These are phyloP conservation scores for Papilio helenus DNA, from an alignment of 1,140 invertebrate genomes.

Conservation along the genomic window DNA sequence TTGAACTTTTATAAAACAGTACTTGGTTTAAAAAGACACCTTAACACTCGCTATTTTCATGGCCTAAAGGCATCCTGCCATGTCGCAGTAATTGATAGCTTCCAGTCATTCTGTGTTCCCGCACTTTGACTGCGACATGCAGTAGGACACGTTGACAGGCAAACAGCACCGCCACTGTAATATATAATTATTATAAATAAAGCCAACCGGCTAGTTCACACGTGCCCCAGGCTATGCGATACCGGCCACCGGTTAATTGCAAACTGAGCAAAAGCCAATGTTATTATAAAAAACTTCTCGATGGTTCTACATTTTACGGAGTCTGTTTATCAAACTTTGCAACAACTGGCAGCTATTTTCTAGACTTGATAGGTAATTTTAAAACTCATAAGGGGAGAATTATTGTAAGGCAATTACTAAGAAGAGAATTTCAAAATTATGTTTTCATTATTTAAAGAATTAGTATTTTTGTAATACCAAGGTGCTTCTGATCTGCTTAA, in stretches of 20 bases:
- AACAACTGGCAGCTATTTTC: background rate
- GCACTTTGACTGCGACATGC: slow-evolving; percentile 40
- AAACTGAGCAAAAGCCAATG: background rate
- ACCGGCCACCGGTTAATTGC: slow-evolving; percentile 32
- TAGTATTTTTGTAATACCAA: too few species aligned
- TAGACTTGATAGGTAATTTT: slow-evolving; percentile 8
- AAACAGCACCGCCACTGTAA: slow-evolving; percentile 36
- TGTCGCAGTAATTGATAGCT: slow-evolving; percentile 52
- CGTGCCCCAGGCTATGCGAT: slow-evolving; percentile 24
- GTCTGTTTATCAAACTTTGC: slow-evolving; percentile 29
- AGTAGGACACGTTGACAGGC: slow-evolving; percentile 44
- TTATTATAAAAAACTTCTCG: slow-evolving; percentile 26
- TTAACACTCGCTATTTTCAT: slow-evolving; percentile 31
- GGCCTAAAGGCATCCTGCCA: slow-evolving; percentile 32
- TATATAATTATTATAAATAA: slow-evolving; percentile 38
- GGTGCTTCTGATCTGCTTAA: too few species aligned
- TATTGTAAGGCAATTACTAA: background rate
- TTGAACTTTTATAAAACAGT: background rate
- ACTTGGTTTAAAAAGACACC: background rate
- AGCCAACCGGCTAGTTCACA: slow-evolving; percentile 29
- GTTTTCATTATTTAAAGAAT: too few species aligned
- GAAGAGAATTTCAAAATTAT: too few species aligned
- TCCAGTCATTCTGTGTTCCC: slow-evolving; percentile 38
- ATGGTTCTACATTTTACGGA: slow-evolving; percentile 13
- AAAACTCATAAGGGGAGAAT: background rate